Conservation (phyloP, 2,113 vertebrate genomes). For the Neolamprologus sp. region DNA sequence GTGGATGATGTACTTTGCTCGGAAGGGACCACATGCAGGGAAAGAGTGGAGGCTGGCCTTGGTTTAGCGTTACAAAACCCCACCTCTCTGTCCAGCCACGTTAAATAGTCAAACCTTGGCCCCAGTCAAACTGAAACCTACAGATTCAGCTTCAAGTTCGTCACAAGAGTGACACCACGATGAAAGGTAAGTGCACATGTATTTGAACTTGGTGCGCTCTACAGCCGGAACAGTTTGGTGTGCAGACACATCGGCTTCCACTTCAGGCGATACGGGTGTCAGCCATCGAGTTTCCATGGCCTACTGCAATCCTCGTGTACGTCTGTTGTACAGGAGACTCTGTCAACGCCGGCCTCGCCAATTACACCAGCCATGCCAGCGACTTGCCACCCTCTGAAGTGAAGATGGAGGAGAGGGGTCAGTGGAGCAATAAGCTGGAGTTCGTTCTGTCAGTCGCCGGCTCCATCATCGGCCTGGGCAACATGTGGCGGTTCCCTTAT, state of each 20-base stretch:
- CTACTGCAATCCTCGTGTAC: neutral
- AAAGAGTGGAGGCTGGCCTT: slow-evolving; percentile 70
- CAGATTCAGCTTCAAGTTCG: neutral
- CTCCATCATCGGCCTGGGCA: slow-evolving; percentile 89
- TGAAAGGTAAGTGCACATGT: slow-evolving; percentile 39
- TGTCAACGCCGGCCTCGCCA: slow-evolving; percentile 60
- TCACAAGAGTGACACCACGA: neutral
- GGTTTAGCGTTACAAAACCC: slow-evolving; percentile 79
- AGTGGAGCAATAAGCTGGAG: slow-evolving; percentile 91
- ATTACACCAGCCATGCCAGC: slow-evolving; percentile 63
- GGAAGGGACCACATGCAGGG: slow-evolving; percentile 28
- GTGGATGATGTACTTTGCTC: slow-evolving; percentile 38
- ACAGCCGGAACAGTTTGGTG: neutral
- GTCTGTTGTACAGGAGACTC: slow-evolving; percentile 57
- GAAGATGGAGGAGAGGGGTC: slow-evolving; percentile 77
- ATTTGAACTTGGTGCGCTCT: neutral
- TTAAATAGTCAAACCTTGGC: slow-evolving; percentile 74
- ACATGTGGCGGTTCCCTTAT: slow-evolving; percentile 93
- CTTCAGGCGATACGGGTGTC: fast-evolving
- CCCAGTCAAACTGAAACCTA: neutral
- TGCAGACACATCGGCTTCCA: neutral
- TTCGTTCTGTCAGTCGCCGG: slow-evolving; percentile 85
- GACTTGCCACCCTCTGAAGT: slow-evolving; percentile 52
- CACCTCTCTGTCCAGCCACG: slow-evolving; percentile 49
- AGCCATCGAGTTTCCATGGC: neutral